Conservation (phyloP, 2,888 invertebrate species). For the Drosophila vallismaia region DNA sequence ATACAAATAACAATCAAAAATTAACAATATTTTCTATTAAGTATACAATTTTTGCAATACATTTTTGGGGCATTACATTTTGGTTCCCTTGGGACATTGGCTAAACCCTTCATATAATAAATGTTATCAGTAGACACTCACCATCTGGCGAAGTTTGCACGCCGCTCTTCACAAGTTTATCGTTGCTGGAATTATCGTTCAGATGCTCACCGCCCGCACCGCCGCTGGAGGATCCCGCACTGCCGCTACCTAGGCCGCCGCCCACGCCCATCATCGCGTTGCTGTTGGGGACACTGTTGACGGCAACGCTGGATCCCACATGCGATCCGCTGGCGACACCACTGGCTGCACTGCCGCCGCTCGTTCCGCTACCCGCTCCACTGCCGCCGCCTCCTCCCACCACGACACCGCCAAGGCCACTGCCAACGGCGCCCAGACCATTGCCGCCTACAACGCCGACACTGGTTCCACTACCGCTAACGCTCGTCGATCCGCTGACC, state of each 20-base stretch:
- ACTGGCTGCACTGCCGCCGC: constrained; percentile 48
- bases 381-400: constrained; percentile 57
- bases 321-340: constrained; percentile 58
- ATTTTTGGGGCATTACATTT: background rate
- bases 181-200: constrained; percentile 84
- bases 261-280: constrained; percentile 77
- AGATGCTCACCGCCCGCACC: constrained; percentile 81
- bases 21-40: background rate
- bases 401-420: constrained; percentile 60
- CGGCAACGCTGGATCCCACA: constrained; percentile 60
- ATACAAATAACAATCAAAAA: background rate
- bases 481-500: constrained; percentile 74
- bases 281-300: constrained; percentile 67
- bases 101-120: background rate
- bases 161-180: constrained; percentile 89
- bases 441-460: constrained; percentile 71
- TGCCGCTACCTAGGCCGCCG: constrained; percentile 66
- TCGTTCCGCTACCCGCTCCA: constrained; percentile 40
- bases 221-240: constrained; percentile 63
- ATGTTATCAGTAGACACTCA: constrained; percentile 73
- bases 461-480: constrained; percentile 54
- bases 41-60: background rate
- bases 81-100: background rate
- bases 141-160: constrained; percentile 98
- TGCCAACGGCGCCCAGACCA: constrained; percentile 72